These are phyloP conservation scores for Sminthurides aquaticus DNA, from an alignment of 2,888 invertebrate species.

Conservation along the genomic window DNA sequence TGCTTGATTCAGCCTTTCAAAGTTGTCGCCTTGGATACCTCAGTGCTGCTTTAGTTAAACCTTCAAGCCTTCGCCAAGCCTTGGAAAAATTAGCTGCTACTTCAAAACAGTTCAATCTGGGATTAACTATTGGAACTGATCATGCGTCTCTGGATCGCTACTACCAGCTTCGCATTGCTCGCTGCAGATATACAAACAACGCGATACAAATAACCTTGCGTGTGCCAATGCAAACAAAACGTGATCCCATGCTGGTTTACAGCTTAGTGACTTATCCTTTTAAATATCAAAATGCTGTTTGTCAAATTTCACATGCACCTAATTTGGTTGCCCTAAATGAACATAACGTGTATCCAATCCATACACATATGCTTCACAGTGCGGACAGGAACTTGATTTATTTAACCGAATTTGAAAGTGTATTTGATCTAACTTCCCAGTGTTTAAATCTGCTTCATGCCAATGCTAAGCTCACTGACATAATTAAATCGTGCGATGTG, in stretches of 20 bases:
- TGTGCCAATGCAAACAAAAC: not conserved
- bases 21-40: not conserved
- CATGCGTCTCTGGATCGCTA: not conserved
- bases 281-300: not conserved
- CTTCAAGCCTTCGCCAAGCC: not conserved
- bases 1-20: not conserved
- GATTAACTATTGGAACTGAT: not conserved
- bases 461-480: not conserved
- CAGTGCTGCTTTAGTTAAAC: not conserved
- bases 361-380: not conserved
- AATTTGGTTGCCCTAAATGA: not conserved
- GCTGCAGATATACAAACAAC: not conserved
- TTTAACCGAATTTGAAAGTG: not conserved
- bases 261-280: not conserved
- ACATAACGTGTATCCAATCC: not conserved
- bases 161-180: not conserved
- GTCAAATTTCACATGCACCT: not conserved
- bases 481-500: not conserved
- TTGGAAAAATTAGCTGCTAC: not conserved
- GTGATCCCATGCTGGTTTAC: not conserved
- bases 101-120: not conserved
- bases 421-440: not conserved
- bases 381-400: not conserved
- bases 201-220: not conserved
- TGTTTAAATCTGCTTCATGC: not conserved